Evolutionary conservation across 2,113 vertebrate species (phyloP).

Genomic region (Progne subis): DNA sequence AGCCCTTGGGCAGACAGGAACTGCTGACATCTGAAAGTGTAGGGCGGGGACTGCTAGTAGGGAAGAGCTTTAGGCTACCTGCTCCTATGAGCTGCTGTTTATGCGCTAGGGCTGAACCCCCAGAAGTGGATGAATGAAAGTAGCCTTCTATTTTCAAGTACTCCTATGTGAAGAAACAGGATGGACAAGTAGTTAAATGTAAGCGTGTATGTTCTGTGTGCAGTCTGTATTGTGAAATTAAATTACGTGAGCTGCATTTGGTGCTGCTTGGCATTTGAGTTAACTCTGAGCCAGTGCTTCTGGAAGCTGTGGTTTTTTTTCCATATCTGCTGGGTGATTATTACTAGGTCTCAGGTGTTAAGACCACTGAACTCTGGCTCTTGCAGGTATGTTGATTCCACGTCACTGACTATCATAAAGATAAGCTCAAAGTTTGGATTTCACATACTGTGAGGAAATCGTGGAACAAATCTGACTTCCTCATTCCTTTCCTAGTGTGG

Average conservation of each 20-base stretch:
- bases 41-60: accelerated
- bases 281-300: neutral
- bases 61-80: accelerated
- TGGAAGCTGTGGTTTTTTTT: neutral
- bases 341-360: neutral
- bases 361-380: neutral
- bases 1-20: neutral
- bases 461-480: neutral
- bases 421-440: neutral
- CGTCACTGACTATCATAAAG: neutral
- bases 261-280: neutral
- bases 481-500: neutral
- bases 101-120: neutral
- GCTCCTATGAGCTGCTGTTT: accelerated
- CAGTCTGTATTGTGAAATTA: neutral
- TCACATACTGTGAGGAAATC: neutral
- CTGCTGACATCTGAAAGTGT: accelerated
- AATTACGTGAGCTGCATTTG: accelerated
- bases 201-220: accelerated
- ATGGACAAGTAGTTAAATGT: neutral
- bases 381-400: neutral
- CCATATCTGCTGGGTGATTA: accelerated
- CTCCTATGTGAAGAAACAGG: neutral
- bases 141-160: neutral
- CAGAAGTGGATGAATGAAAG: neutral